A percentile compares a stretch with the other conserved stretches of the same genome.
Evolutionary conservation across 2,797 vertebrate genomes (phyloP).

Genomic region (Aeoliscus strigatus): DNA sequence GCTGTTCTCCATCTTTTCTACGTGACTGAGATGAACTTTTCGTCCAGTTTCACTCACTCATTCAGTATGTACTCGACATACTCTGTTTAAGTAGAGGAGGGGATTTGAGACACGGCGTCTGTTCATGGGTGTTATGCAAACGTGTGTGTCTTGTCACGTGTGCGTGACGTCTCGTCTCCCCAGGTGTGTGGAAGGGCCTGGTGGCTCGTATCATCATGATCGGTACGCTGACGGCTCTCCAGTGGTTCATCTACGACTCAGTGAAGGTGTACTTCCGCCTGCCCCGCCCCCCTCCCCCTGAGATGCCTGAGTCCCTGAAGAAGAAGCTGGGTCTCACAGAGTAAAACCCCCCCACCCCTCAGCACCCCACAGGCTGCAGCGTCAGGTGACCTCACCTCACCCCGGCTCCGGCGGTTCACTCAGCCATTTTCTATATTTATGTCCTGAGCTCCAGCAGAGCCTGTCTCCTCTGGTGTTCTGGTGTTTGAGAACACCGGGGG

Average conservation of each 20-base stretch:
- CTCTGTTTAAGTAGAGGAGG: too few species aligned
- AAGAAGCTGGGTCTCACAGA: constrained; percentile 88
- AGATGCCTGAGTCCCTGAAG: constrained; percentile 95
- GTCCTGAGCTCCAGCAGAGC: constrained; percentile 30
- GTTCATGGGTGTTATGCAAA: too few species aligned
- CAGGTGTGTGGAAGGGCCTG: constrained; percentile 95
- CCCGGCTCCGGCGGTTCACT: constrained; percentile 14
- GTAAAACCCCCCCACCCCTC: constrained; percentile 37
- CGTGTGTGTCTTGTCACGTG: not conserved
- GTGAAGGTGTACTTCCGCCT: constrained; percentile 96
- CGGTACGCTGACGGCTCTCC: constrained; percentile 90
- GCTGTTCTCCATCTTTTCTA: too few species aligned
- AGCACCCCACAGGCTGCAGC: constrained; percentile 3
- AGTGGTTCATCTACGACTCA: constrained; percentile 97
- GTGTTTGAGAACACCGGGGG: constrained; percentile 7
- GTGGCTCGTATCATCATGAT: constrained; percentile 97
- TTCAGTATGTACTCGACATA: too few species aligned
- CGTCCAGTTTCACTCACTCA: too few species aligned
- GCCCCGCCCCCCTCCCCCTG: constrained; percentile 90
- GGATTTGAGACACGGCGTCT: too few species aligned
- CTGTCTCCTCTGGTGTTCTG: constrained; percentile 52
- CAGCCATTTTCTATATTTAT: constrained; percentile 68
- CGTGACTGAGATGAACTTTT: too few species aligned
- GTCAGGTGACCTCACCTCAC: constrained; percentile 5
- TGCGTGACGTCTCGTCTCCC: too few species aligned